Base-by-base conservation (phyloP, 2,113 vertebrate genomes). In the Sula dactylatra region DNA sequence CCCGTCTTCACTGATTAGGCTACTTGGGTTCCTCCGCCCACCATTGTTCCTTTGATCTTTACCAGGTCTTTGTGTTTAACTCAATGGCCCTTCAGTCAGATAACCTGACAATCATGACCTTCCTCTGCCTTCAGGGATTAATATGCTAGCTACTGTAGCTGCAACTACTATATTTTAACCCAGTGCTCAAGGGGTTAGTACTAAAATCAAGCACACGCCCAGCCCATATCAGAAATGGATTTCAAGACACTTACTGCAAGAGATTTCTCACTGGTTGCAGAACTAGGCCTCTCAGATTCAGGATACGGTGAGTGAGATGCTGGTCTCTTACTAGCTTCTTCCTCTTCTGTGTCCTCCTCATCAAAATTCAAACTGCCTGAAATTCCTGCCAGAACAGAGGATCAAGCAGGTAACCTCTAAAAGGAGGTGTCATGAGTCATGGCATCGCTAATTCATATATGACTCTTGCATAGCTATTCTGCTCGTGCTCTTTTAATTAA, bases 361-460 rank as follows among this genome's bases (percentile, higher is more conserved):
- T 99, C 99, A 56, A 99, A 99, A 98, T 99, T 99, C 98, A 99
- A 97, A 78, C 99, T 99, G 91, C 97, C 98, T 16, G 98, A 99
- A 96, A 99, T 98, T 73, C 99, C 99, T 99, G 97, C 88, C 44
- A 95, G 81, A 93, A 96, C 8, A 86, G 5, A 77, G 26, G 25
- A 94, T 50, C 59, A 90, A 86, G 31, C 27, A 90, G 22, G 16
- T 55, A 69, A 86, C 42, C 59, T 82, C 69, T 77, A 80, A 87
- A 84, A 85, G 21, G 54, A 86, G 47, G 16, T 55, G 15, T 82
- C 64, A 65, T 0, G 1, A 90, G 47, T 82, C 29, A 69, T 10
- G 7, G 40, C 36, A 86, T 62, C 73, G 66, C 38, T 62, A 87
- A 80, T 69, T 80, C 32, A 56, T 18, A 56, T 8, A 56, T 10